Conservation (phyloP, 2,888 invertebrate genomes). For the Schizaphis graminum region DNA sequence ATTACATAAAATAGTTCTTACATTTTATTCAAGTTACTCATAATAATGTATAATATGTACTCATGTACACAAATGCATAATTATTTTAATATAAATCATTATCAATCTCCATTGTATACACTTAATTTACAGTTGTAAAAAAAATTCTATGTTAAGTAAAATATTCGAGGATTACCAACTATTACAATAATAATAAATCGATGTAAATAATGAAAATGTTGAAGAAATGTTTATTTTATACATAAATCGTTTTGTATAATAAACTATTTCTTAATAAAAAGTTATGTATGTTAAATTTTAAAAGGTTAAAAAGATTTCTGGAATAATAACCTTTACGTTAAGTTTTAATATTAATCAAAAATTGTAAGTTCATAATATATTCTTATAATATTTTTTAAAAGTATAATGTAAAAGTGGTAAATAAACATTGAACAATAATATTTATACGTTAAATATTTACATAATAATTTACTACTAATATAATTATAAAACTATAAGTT, state of each 20-base stretch:
- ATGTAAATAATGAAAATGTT: not conserved
- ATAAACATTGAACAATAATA: not conserved
- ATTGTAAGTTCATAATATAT: not conserved
- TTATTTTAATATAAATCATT: not conserved
- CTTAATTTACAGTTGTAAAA: not conserved
- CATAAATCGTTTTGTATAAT: not conserved
- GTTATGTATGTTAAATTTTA: too few relatives aligned
- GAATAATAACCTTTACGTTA: not conserved
- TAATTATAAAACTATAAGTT: not conserved
- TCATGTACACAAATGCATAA: not conserved
- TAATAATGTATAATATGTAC: not conserved
- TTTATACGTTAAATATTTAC: not conserved
- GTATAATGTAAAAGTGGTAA: not conserved
- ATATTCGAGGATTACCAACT: not conserved
- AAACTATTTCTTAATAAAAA: not conserved
- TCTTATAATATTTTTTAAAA: not conserved
- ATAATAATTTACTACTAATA: not conserved
- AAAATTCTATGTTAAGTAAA: not conserved
- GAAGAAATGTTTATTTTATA: not conserved
- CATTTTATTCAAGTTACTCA: not conserved
- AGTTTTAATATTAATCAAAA: not conserved
- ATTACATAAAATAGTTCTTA: not conserved
- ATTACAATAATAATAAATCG: not conserved
- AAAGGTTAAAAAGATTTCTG: not conserved
- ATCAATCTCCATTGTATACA: not conserved